phyloP scores from a whole-genome alignment of 2,113 vertebrate genomes.

The Herpetotheres cachinnans region DNA sequence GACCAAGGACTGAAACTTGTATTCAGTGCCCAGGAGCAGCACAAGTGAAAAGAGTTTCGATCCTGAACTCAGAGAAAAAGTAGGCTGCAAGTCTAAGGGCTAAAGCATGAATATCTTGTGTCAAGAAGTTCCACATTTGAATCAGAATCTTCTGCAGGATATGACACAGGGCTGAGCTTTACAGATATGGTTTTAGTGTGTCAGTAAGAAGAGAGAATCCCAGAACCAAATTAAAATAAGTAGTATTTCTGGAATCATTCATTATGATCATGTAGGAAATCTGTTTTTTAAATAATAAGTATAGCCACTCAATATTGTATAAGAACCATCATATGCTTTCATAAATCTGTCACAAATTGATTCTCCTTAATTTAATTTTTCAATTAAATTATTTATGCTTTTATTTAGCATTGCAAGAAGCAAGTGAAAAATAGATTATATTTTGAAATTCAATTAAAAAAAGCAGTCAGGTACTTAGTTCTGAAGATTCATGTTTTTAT shows the following conservation, averaged over 20 bases:
- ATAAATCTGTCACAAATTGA: constrained; percentile 13
- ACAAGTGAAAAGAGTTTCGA: background rate
- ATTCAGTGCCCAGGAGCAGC: background rate
- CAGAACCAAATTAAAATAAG: background rate
- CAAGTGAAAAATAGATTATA: background rate
- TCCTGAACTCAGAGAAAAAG: background rate
- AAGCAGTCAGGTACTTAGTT: background rate
- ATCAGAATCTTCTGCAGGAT: background rate
- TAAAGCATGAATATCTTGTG: background rate
- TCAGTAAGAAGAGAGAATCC: background rate
- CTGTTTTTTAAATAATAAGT: background rate
- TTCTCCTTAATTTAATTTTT: constrained; percentile 29
- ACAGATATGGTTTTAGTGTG: background rate
- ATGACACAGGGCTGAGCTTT: background rate
- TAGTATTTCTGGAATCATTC: background rate
- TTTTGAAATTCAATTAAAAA: background rate
- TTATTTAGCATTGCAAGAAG: constrained; percentile 13
- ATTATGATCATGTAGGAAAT: background rate
- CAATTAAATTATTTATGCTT: constrained; percentile 4
- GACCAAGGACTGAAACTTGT: background rate
- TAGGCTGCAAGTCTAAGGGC: background rate
- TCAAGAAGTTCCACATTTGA: background rate
- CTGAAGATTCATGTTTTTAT: background rate
- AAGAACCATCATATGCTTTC: background rate
- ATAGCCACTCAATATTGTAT: background rate